phyloP scores from a whole-genome alignment of 2,797 vertebrate genomes.

The Natrix natrix region DNA sequence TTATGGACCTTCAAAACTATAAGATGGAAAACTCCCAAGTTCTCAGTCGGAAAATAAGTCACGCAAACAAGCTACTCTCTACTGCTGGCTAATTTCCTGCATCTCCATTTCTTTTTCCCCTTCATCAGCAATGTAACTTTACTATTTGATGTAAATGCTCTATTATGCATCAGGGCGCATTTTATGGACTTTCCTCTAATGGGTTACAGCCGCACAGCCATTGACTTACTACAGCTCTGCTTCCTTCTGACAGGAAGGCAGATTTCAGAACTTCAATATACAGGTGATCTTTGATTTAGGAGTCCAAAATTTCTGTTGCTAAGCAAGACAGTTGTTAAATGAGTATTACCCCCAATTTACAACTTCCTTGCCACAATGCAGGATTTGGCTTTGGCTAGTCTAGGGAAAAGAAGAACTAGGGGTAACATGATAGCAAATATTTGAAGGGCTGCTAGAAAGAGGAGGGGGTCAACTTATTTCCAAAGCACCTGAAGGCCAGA shows the following conservation, averaged over 20 bases:
- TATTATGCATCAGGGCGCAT: neutral
- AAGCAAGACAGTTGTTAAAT: neutral
- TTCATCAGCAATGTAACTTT: neutral
- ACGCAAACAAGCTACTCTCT: neutral
- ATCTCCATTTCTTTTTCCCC: neutral
- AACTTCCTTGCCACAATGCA: neutral
- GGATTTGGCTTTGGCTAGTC: too few species aligned
- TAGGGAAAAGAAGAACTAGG: too few species aligned
- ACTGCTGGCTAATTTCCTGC: neutral
- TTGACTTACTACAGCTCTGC: neutral
- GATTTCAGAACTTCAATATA: neutral
- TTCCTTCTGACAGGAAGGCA: neutral
- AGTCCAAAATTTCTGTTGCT: neutral
- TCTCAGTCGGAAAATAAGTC: neutral
- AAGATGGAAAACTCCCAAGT: neutral
- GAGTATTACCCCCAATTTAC: neutral
- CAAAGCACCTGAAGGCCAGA: too few species aligned
- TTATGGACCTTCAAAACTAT: neutral
- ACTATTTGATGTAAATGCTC: neutral
- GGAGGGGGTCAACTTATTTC: too few species aligned
- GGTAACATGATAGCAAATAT: too few species aligned
- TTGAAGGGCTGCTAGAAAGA: too few species aligned
- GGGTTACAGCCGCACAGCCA: neutral
- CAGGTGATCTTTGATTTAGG: neutral
- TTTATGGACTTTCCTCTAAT: neutral